These are phyloP conservation scores for Mythimna vitellina DNA, from an alignment of 2,888 invertebrate genomes.

Conservation along the genomic window DNA sequence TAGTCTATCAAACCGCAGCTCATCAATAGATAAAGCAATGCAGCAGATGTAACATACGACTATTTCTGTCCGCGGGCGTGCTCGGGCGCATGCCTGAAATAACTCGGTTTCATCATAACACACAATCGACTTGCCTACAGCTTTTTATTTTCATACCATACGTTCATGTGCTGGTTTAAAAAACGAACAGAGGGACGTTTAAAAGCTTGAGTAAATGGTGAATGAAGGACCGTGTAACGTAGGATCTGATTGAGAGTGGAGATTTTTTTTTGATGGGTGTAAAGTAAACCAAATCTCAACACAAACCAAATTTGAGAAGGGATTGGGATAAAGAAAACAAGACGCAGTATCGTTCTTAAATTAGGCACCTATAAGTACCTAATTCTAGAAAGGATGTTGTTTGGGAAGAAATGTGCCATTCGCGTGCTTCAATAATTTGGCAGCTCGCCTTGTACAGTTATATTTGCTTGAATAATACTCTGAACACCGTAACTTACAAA, in stretches of 20 bases:
- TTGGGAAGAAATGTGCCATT: not conserved
- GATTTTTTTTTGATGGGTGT: not conserved
- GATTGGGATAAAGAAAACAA: not conserved
- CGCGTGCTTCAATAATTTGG: not conserved
- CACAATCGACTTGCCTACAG: slow-evolving; percentile 61
- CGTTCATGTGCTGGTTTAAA: slow-evolving; percentile 32
- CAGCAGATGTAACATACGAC: slow-evolving; percentile 51
- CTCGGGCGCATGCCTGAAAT: slow-evolving; percentile 73
- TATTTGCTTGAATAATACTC: not conserved
- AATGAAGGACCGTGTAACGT: slow-evolving; percentile 24
- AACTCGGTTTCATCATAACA: slow-evolving; percentile 74
- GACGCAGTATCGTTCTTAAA: not conserved
- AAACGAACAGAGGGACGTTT: slow-evolving; percentile 11
- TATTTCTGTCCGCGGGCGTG: slow-evolving; percentile 70
- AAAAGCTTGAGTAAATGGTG: not conserved
- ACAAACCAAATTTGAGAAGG: not conserved
- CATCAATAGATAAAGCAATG: slow-evolving; percentile 52
- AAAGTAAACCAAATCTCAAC: not conserved
- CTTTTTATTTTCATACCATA: slow-evolving; percentile 67
- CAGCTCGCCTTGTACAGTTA: not conserved
- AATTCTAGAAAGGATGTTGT: not conserved
- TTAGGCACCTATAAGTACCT: not conserved
- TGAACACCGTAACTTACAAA: not conserved
- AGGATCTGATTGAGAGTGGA: not conserved
- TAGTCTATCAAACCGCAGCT: slow-evolving; percentile 32